phyloP scores from a whole-genome alignment of 2,888 invertebrate genomes.

The Osmoderma eremita region DNA sequence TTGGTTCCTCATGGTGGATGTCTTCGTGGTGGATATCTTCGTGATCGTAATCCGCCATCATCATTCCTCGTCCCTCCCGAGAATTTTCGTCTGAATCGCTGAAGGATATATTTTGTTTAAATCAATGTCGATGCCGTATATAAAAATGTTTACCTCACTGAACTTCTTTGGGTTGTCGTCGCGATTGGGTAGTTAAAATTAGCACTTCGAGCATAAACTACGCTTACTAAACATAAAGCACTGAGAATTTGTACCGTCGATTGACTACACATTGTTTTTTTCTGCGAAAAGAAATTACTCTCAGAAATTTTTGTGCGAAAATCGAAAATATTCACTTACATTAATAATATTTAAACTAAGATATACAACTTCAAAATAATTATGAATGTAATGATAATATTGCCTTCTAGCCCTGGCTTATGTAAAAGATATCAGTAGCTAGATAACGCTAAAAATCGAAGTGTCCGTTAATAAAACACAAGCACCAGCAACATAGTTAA shows the following conservation, averaged over 20 bases:
- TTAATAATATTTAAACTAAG: conserved; percentile 11
- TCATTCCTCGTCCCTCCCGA: conserved; percentile 57
- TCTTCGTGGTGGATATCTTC: conserved; percentile 63
- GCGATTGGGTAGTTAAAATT: conserved; percentile 53
- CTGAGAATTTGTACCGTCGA: conserved; percentile 33
- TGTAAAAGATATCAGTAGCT: conserved; percentile 50
- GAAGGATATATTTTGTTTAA: too few species aligned
- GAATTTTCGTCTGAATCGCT: conserved; percentile 49
- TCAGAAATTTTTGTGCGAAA: not conserved
- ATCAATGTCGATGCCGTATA: not conserved
- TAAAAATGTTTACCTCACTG: conserved; percentile 15
- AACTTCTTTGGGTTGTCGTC: conserved; percentile 49
- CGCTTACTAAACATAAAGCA: conserved; percentile 35
- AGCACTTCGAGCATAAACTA: conserved; percentile 44
- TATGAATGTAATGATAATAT: conserved; percentile 33
- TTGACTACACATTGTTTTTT: conserved; percentile 33
- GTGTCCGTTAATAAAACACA: not conserved
- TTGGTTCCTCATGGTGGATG: conserved; percentile 63
- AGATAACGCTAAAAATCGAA: conserved; percentile 1
- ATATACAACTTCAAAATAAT: not conserved
- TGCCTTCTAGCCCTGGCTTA: conserved; percentile 51
- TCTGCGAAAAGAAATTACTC: conserved; percentile 7
- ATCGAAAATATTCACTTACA: not conserved
- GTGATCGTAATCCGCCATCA: conserved; percentile 65
- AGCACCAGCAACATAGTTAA: conserved; percentile 4